Conservation (phyloP, 1,140 invertebrate genomes). For the Atta cephalotes region DNA sequence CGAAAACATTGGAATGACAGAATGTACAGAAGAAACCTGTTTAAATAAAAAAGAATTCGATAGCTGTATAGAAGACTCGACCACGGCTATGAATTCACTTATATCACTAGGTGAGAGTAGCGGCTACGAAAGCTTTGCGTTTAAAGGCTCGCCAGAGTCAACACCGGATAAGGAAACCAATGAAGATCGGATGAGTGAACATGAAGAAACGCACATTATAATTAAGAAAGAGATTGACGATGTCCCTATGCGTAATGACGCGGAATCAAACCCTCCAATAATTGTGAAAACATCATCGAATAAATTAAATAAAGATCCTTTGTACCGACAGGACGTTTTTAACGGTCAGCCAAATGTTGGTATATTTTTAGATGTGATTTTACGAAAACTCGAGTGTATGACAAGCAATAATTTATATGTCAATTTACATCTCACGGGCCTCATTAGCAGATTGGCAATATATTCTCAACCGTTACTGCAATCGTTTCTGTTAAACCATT, state of each 20-base stretch:
- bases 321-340: slow-evolving; percentile 74
- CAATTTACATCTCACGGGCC: slow-evolving; percentile 95
- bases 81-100: slow-evolving; percentile 83
- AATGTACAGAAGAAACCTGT: slow-evolving; percentile 46
- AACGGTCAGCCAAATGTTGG: slow-evolving; percentile 83
- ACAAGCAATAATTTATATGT: slow-evolving; percentile 94
- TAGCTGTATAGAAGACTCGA: slow-evolving; percentile 75
- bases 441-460: slow-evolving; percentile 94
- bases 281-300: slow-evolving; percentile 45
- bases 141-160: slow-evolving; percentile 86
- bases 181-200: slow-evolving; percentile 78
- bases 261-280: slow-evolving; percentile 24
- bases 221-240: slow-evolving; percentile 57
- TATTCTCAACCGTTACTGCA: slow-evolving; percentile 95
- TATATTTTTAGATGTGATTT: slow-evolving; percentile 92
- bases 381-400: slow-evolving; percentile 94
- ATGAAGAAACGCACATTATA: slow-evolving; percentile 84
- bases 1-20: slow-evolving; percentile 73
- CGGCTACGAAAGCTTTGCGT: slow-evolving; percentile 93
- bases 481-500: slow-evolving; percentile 95
- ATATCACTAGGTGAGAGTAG: slow-evolving; percentile 93
- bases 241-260: slow-evolving; percentile 24
- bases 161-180: slow-evolving; percentile 80
- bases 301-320: slow-evolving; percentile 70
- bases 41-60: slow-evolving; percentile 75